Conservation (phyloP, 2,888 invertebrate species). For the Perdita meconis region DNA sequence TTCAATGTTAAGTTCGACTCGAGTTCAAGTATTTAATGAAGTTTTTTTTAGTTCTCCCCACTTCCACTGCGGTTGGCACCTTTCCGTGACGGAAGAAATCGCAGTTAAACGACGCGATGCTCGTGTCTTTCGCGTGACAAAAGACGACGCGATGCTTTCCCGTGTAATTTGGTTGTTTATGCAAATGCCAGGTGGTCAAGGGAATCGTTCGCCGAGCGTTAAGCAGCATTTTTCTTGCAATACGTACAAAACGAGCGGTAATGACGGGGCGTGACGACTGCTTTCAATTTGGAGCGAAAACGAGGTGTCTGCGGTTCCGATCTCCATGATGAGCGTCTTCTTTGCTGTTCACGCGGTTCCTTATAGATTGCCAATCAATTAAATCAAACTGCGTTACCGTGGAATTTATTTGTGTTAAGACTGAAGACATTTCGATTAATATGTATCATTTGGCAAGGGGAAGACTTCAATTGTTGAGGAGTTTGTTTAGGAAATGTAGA, state of each 20-base stretch:
- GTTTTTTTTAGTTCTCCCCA: neutral
- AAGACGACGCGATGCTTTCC: slow-evolving; percentile 29
- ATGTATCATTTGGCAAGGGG: no score
- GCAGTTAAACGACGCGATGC: slow-evolving; percentile 26
- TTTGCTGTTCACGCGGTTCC: neutral
- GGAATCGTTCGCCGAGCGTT: slow-evolving; percentile 13
- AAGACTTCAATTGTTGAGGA: no score
- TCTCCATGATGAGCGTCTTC: neutral
- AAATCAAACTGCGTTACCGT: neutral
- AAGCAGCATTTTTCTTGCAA: neutral
- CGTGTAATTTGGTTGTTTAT: slow-evolving; percentile 53
- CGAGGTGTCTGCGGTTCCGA: slow-evolving; percentile 6
- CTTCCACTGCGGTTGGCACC: neutral
- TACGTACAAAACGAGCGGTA: slow-evolving; percentile 18
- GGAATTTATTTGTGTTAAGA: no score
- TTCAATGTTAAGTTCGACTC: no score
- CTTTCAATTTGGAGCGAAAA: slow-evolving; percentile 36
- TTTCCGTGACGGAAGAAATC: slow-evolving; percentile 13
- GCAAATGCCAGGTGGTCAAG: slow-evolving; percentile 41
- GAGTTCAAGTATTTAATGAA: no score
- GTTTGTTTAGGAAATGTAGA: no score
- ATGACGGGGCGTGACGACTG: slow-evolving; percentile 13
- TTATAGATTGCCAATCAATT: neutral
- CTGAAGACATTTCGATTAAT: no score
- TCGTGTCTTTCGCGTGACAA: slow-evolving; percentile 59